phyloP scores from a whole-genome alignment of 1,140 invertebrate species.

The Papilio helenus region DNA sequence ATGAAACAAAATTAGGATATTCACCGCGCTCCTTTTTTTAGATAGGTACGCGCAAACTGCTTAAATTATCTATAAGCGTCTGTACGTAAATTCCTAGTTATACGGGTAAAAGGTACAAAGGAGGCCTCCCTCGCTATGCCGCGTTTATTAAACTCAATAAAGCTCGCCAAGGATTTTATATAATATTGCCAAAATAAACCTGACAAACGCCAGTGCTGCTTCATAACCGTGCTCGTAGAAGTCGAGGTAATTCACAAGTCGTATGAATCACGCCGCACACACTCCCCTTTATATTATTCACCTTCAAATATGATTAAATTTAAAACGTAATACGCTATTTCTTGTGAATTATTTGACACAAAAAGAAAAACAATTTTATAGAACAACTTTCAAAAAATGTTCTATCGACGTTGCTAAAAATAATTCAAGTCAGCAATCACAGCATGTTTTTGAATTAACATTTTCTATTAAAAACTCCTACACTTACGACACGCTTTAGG shows the following conservation, averaged over 20 bases:
- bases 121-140: constrained; percentile 37
- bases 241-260: constrained; percentile 34
- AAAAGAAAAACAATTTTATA: not conserved
- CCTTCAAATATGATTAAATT: constrained; percentile 33
- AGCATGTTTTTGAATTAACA: no score
- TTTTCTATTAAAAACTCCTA: no score
- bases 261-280: constrained; percentile 38
- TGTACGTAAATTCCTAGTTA: constrained; percentile 50
- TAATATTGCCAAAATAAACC: constrained; percentile 41
- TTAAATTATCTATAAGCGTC: constrained; percentile 67
- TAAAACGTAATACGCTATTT: constrained; percentile 15
- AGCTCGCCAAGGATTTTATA: constrained; percentile 39
- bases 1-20: constrained; percentile 80
- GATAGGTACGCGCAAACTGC: constrained; percentile 55
- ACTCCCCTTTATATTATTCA: constrained; percentile 32
- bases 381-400: no score
- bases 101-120: constrained; percentile 46
- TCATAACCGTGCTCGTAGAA: constrained; percentile 30
- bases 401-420: no score
- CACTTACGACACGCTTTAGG: no score
- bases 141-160: constrained; percentile 40
- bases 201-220: constrained; percentile 39
- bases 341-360: not conserved
- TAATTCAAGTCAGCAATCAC: no score
- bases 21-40: constrained; percentile 67